Base-by-base conservation (phyloP, 2,113 vertebrate genomes). In the Peromyscus maniculatus region DNA sequence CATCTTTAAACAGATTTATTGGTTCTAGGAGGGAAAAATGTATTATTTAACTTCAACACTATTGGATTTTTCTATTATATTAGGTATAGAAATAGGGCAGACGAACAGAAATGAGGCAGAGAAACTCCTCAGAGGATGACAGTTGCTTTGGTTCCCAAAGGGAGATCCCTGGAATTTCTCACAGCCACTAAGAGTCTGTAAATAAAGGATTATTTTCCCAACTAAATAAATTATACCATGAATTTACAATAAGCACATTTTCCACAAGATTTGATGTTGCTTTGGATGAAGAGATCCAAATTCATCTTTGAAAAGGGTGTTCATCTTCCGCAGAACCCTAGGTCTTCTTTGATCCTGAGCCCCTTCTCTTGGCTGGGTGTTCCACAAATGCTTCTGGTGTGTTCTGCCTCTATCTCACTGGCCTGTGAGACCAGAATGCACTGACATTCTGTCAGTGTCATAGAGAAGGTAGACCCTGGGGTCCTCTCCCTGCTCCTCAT, bases 1-100 rank as follows among this genome's bases (percentile, higher is more conserved):
- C 97, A 99, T 99, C 99, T 99, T 98, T 99, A 99, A 99, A 98
- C 98, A 99, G 98, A 99, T 99, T 98, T 99, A 99, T 98, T 98
- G 97, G 97, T 97, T 97, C 97, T 98, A 95, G 97, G 93, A 98
- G 92, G 98, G 97, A 94, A 98, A 98, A 96, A 96, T 95, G 92
- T 98, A 97, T 99, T 99, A 98, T 99, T 99, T 98, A 98, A 98
- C 98, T 97, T 98, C 97, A 96, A 22, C 93, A 94, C 93, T 97
- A 98, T 97, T 98, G 97, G 43, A 98, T 98, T 98, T 98, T 98
- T 97, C 98, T 98, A 97, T 98, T 98, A 97, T 92, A 89, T 98
- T 96, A 97, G 96, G 97, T 97, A 88, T 91, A 96, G 97, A 97
- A 97, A 88, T 90, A 89, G 94, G 97, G 94, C 1, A 0, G 67